Percentiles rank a stretch among this genome's conserved stretches.
Conservation (phyloP, 2,113 vertebrate genomes). For the Hippolais icterina region DNA sequence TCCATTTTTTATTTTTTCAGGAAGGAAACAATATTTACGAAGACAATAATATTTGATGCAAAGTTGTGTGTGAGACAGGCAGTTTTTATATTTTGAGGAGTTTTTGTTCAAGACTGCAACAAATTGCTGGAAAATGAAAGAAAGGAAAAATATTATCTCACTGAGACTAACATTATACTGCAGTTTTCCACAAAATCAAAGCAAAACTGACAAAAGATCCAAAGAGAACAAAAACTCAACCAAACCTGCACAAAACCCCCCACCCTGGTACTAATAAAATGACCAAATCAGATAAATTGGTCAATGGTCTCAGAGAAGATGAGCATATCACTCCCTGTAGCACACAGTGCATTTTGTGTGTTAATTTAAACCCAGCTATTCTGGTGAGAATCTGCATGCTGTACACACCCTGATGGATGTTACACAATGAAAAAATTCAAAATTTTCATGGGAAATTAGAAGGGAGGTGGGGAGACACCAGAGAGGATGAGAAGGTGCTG, state of each 20-base stretch:
- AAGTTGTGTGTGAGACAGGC: not conserved
- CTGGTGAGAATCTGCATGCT: not conserved
- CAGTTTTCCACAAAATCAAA: not conserved
- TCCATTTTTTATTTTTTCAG: not conserved
- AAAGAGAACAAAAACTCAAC: not conserved
- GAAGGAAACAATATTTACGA: not conserved
- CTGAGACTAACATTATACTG: not conserved
- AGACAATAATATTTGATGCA: not conserved
- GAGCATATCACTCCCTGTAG: not conserved
- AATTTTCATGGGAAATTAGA: not conserved
- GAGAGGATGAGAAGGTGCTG: not conserved
- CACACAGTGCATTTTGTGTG: not conserved
- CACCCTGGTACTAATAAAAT: not conserved
- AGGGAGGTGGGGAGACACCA: not conserved
- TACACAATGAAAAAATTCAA: not conserved
- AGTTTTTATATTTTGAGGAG: not conserved
- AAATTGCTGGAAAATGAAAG: slow-evolving; percentile 40
- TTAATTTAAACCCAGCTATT: not conserved
- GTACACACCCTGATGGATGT: not conserved
- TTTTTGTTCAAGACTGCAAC: not conserved
- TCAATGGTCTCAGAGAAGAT: not conserved
- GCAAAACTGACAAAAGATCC: not conserved
- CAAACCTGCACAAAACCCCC: fast-evolving
- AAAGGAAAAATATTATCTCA: slow-evolving; percentile 21
- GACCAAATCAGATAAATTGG: not conserved